Conservation (phyloP, 2,888 invertebrate genomes). For the Cataglyphis livida region DNA sequence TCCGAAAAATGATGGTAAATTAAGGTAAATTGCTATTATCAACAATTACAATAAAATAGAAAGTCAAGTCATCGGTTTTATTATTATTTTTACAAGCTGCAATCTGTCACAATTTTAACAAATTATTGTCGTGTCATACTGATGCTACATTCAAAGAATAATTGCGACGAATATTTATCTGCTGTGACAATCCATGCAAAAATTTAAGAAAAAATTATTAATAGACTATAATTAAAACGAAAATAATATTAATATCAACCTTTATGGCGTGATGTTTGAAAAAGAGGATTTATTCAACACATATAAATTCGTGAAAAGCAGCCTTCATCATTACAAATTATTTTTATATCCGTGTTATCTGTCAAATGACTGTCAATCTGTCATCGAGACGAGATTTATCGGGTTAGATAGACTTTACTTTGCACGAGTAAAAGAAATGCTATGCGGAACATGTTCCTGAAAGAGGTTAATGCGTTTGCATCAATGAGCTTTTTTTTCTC, state of each 20-base stretch:
- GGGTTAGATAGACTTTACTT: too few relatives aligned
- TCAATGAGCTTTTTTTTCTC: neutral
- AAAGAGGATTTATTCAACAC: neutral
- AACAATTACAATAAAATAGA: neutral
- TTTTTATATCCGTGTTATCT: neutral
- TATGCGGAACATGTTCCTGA: too few relatives aligned
- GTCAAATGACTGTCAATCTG: too few relatives aligned
- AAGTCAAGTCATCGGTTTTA: neutral
- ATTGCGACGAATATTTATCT: neutral
- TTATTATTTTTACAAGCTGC: neutral
- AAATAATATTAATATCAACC: neutral
- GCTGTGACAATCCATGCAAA: neutral
- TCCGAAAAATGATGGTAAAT: neutral
- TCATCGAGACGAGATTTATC: too few relatives aligned
- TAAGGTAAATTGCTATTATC: neutral
- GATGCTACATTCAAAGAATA: neutral
- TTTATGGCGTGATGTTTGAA: neutral
- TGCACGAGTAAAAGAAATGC: too few relatives aligned
- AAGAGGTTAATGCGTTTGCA: slow-evolving; percentile 11
- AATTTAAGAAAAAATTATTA: neutral
- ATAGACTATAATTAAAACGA: neutral
- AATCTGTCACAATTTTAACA: neutral
- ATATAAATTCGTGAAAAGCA: neutral
- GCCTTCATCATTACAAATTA: neutral
- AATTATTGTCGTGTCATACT: neutral